Evolutionary conservation across 2,113 vertebrate species (phyloP), one percentile per base, ranked within the genome.

Genomic region (Pungitius pungitius): DNA sequence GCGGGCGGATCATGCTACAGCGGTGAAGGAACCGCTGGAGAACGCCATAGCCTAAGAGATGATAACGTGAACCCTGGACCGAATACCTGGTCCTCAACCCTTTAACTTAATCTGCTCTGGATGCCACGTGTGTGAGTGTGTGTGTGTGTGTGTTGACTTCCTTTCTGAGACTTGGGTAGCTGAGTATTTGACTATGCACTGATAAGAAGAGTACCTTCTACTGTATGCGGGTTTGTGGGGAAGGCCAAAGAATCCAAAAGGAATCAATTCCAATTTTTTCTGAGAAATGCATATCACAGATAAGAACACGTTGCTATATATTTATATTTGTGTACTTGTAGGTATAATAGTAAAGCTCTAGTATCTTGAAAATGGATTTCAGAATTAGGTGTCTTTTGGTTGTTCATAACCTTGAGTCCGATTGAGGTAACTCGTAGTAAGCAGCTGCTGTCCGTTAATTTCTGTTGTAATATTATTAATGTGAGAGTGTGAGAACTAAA

Each of bases 1-100:
- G 77, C 70, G 51, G 8, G 76, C 85, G 24, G 87, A 83, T 82
- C 85, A 87, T 9, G 83, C 87, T 73, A 84, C 86, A 0, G 92
- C 92, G 61, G 93, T 93, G 15, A 97, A 96, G 71, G 94, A 95
- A 70, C 90, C 87, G 0, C 85, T 94, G 14, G 94, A 93, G 77
- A 92, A 91, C 1, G 93, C 95, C 55, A 81, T 92, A 60, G 93
- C 95, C 43, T 97, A 88, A 73, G 88, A 95, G 43, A 27, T 2
- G 43, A 57, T 27, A 35, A 83, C 27, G 47, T 17, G 24, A 73
- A 76, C 60, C 59, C 56, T 40, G 66, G 73, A 84, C 68, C 63
- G 77, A 5, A 57, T 86, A 82, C 64, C 69, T 77, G 77, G 57
- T 77, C 76, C 65, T 88, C 73, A 73, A 82, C 89, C 91, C 89